These are phyloP conservation scores for Coregonus ussuriensis DNA, from an alignment of 2,797 vertebrate genomes.

Conservation along the genomic window DNA sequence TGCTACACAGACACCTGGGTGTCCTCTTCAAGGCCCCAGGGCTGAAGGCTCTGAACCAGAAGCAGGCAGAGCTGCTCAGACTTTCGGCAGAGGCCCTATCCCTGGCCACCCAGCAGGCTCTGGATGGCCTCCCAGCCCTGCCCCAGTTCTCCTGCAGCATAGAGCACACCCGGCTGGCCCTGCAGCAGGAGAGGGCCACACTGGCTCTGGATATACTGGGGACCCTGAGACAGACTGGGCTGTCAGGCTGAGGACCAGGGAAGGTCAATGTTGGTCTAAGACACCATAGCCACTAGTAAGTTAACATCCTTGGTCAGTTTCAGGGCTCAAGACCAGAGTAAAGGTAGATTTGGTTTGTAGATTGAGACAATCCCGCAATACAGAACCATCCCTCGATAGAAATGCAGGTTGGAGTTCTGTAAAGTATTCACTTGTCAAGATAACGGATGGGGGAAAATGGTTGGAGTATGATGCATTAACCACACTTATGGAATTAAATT, in stretches of 20 bases:
- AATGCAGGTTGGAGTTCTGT: too few relatives aligned
- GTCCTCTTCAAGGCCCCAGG: slow-evolving; percentile 46
- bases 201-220: slow-evolving; percentile 76
- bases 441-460: too few relatives aligned
- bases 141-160: slow-evolving; percentile 83
- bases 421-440: too few relatives aligned
- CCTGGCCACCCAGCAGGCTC: slow-evolving; percentile 54
- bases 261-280: neutral
- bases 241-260: neutral
- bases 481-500: too few relatives aligned
- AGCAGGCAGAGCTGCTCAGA: slow-evolving; percentile 42
- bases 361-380: too few relatives aligned
- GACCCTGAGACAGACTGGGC: slow-evolving; percentile 46
- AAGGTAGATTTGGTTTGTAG: neutral
- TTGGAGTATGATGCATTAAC: too few relatives aligned
- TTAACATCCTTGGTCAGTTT: neutral
- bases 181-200: slow-evolving; percentile 75
- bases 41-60: slow-evolving; percentile 7
- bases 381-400: too few relatives aligned
- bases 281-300: neutral
- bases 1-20: slow-evolving; percentile 79
- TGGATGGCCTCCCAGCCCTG: slow-evolving; percentile 74
- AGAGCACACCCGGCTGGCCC: slow-evolving; percentile 79
- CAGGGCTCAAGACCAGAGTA: neutral
- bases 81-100: slow-evolving; percentile 67